Evolutionary conservation across 2,113 vertebrate species (phyloP).

Genomic region (Origma solitaria): DNA sequence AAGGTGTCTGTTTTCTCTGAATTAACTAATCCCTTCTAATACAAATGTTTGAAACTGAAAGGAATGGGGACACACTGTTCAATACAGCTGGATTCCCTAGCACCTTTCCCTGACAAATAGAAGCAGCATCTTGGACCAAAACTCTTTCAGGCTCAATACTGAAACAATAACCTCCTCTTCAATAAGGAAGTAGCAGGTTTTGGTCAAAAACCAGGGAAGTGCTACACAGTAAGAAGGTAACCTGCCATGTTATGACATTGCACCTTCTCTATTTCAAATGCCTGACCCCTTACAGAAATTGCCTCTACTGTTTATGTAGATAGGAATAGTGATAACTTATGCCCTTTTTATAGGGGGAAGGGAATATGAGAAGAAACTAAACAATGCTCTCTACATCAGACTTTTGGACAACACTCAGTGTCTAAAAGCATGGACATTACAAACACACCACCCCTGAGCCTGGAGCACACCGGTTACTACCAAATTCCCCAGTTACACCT

Average conservation of each 20-base stretch:
- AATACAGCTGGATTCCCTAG: background rate
- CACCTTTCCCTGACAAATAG: background rate
- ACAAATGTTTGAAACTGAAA: background rate
- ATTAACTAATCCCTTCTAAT: background rate
- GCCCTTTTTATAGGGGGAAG: background rate
- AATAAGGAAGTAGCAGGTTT: background rate
- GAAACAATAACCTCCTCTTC: background rate
- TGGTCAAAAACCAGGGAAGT: background rate
- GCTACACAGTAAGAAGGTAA: background rate
- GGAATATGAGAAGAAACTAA: background rate
- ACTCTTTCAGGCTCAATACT: background rate
- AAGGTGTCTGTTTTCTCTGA: background rate
- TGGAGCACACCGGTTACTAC: background rate
- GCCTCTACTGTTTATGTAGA: background rate
- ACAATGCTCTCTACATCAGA: background rate
- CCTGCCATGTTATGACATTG: accelerated
- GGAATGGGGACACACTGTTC: background rate
- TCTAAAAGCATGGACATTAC: background rate
- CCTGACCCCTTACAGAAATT: background rate
- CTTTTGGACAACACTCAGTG: background rate
- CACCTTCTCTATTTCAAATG: background rate
- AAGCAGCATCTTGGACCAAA: background rate
- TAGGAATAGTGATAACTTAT: background rate
- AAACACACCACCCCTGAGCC: background rate
- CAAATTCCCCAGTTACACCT: background rate